Base-by-base conservation (phyloP, 1,140 invertebrate genomes). In the Bombus difficillimus region DNA sequence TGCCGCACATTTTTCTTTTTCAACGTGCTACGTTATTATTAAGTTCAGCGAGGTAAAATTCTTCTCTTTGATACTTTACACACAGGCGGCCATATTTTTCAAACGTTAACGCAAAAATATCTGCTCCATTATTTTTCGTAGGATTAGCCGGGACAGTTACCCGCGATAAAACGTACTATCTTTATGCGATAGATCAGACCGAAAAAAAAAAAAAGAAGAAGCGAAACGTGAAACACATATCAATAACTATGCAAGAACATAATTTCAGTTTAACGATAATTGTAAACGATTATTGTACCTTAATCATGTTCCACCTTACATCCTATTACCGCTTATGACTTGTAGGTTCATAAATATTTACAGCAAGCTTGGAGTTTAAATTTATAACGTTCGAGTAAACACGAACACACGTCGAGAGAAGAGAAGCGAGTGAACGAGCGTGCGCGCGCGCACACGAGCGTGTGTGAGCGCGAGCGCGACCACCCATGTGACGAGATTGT, bases 331-430 rank as follows among this genome's bases (percentile, higher is more conserved):
- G 82, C 64, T 77, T 53, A 64, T 68, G 82, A 59, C 74, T 57
- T 53, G 82, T 47, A 39, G 53, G 75, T 84, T 84, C 82, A 84
- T 84, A 84, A 84, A 84, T 84, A 84, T 84, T 84, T 84, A 84
- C 75, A 78, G 66, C 82, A 13, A 69, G 75, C 47, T 34, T 62
- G 75, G 69, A 71, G 75, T 84, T 84, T 79, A 78, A 84, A 84
- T 84, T 84, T 84, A 84, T 84, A 84, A 84, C 82, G 76, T 84
- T 79, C 75, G 82, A 84, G 82, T 84, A 84, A 84, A 84, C 82
- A 83, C 64, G 74, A 68, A 64, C 82, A 47, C 74, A 32, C 75
- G 59, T 74, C 34, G 32, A 37, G 47, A 84, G 82, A 84, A 79
- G 66, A 34, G 15, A 39, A 34, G 28, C 59, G 59, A 62, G 59